Evolutionary conservation across 2,888 invertebrate genomes (phyloP), one percentile per base, ranked within the genome.

Genomic region (Eustalomyia histrio): DNA sequence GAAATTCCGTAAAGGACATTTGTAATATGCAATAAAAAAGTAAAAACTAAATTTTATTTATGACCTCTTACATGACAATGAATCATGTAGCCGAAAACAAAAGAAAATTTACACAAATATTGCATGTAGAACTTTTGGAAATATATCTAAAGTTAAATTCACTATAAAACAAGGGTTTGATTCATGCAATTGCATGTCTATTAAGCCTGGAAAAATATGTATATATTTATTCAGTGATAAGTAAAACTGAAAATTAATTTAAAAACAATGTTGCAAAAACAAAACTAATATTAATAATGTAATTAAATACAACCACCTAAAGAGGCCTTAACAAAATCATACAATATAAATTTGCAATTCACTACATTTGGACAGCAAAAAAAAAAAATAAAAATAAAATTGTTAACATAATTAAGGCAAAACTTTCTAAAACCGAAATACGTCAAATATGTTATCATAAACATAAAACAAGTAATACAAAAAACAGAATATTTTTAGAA

Each of bases 141-240:
- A 50, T 57, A 52, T 2, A 35, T 14, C 0, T 16, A 43, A 43
- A 47, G 53, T 33, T 55, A 33, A 65, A 43, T 72, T 60, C 60
- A 78, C 53, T 58, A 52, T 72, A 17, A 43, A 78, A 65, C 52
- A 78, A 61, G 55, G 61, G 35, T 55, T 72, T 67, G 67, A 55
- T 65, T 78, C 78, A 72, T 78, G 72, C 67, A 78, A 61, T 78
- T 72, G 67, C 72, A 67, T 78, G 78, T 57, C 67, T 21, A 55
- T 14, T 60, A 61, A 24, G 55, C n/a, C 21, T 63, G 52, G 63
- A 69, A 71, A 71, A 21, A 21, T 21, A 21, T 21, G 4, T 60
- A 35, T 9, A 21, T 21, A 21, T 21, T 3, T 60, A 35, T 9
- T 78, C 53, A 14, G 12, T 60, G 65, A 78, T 72, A 72, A 60